Percentiles rank a stretch among this genome's conserved stretches.
phyloP scores from a whole-genome alignment of 2,113 vertebrate genomes.

The Passer montanus region DNA sequence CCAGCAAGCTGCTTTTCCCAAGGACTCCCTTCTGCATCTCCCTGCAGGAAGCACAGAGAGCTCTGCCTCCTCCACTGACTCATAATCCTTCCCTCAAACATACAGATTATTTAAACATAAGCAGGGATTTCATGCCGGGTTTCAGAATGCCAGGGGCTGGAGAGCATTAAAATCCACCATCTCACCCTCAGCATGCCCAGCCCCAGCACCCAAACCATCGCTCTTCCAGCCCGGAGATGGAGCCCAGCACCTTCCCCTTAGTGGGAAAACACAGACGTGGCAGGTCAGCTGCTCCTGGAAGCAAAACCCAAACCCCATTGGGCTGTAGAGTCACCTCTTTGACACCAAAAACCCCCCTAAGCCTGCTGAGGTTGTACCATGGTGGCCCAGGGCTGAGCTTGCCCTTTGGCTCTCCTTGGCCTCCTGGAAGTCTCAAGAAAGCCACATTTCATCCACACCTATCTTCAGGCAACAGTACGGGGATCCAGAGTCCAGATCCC shows the following conservation, averaged over 20 bases:
- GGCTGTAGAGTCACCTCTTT: background rate
- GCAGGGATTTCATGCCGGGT: background rate
- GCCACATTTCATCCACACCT: background rate
- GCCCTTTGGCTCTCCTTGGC: background rate
- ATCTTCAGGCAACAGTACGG: background rate
- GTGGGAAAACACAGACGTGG: accelerated
- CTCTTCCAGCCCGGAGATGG: background rate
- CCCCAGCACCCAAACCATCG: accelerated
- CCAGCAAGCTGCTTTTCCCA: background rate
- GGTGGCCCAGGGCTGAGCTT: background rate
- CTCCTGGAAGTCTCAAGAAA: background rate
- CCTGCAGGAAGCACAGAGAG: background rate
- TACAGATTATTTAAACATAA: conserved; percentile 25
- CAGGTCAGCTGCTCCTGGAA: background rate
- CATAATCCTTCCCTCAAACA: conserved; percentile 29
- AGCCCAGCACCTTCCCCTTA: accelerated
- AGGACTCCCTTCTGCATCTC: background rate
- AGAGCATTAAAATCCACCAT: background rate
- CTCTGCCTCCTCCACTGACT: background rate
- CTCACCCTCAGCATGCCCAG: background rate
- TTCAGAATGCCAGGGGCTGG: background rate
- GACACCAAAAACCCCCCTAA: background rate
- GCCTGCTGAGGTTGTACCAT: background rate
- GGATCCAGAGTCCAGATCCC: background rate
- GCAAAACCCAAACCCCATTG: background rate